Conservation (phyloP, 1,140 invertebrate species). For the Nymphalis io region DNA sequence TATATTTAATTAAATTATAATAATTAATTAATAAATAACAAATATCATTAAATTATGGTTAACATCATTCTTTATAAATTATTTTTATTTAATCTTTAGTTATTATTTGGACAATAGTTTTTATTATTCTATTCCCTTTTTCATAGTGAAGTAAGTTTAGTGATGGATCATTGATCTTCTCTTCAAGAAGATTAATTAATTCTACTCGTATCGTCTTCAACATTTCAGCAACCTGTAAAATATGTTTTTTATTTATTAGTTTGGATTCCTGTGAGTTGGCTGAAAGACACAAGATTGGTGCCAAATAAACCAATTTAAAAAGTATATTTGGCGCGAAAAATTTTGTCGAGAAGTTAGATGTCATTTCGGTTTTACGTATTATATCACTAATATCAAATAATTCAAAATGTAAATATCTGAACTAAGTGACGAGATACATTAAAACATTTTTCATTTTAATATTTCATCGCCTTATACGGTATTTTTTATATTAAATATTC, state of each 20-base stretch:
- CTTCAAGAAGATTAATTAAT: constrained; percentile 87
- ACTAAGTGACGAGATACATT: no score
- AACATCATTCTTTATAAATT: neutral
- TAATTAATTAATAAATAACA: constrained; percentile 14
- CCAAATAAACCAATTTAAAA: neutral
- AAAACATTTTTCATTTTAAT: no score
- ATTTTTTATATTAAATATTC: no score
- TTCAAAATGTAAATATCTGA: no score
- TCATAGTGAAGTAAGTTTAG: constrained; percentile 89
- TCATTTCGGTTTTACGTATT: no score
- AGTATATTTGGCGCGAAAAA: no score
- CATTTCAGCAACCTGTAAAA: constrained; percentile 86
- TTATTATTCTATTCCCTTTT: constrained; percentile 88
- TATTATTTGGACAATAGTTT: constrained; percentile 88
- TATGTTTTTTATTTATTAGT: neutral
- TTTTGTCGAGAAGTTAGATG: no score
- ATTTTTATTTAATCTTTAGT: constrained; percentile 77
- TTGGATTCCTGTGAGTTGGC: neutral
- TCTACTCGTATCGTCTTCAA: constrained; percentile 87
- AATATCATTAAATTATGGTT: neutral
- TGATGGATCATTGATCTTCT: constrained; percentile 90
- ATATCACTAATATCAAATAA: no score
- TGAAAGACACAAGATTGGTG: neutral
- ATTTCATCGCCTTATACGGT: no score
- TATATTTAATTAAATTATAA: neutral